Evolutionary conservation across 1,140 invertebrate species (phyloP).

Genomic region (Eupeodes corollae): DNA sequence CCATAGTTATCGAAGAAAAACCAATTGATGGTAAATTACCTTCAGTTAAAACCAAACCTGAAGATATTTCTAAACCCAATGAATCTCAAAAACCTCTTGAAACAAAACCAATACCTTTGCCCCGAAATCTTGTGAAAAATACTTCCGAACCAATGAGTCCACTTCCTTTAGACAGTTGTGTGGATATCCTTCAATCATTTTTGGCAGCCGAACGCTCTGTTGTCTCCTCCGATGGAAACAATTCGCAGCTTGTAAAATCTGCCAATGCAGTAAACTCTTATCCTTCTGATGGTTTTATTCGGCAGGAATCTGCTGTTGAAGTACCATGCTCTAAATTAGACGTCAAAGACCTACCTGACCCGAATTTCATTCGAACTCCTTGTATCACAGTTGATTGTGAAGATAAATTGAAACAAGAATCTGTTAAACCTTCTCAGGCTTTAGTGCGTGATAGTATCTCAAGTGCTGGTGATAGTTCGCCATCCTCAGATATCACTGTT

Average conservation of each 20-base stretch:
- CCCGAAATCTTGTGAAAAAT: conserved; percentile 14
- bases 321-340: conserved; percentile 2
- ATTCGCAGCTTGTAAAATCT: conserved; percentile 3
- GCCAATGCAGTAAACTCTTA: conserved; percentile 17
- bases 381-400: not conserved
- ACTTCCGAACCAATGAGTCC: conserved; percentile 25
- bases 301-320: conserved; percentile 5
- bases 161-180: conserved; percentile 19
- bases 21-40: too few relatives aligned
- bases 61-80: too few relatives aligned
- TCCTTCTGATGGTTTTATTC: conserved; percentile 1
- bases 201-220: too few relatives aligned
- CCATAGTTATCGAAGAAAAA: too few relatives aligned
- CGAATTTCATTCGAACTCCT: not conserved
- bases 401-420: not conserved
- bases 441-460: not conserved
- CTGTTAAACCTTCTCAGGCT: not conserved
- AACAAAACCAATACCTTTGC: conserved; percentile 19
- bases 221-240: too few relatives aligned
- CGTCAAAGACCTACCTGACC: not conserved
- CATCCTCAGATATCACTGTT: too few relatives aligned
- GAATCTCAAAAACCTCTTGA: conserved; percentile 1
- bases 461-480: not conserved
- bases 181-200: too few relatives aligned
- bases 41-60: too few relatives aligned